phyloP scores from a whole-genome alignment of 1,140 invertebrate genomes.

The Drosophila oshimai region DNA sequence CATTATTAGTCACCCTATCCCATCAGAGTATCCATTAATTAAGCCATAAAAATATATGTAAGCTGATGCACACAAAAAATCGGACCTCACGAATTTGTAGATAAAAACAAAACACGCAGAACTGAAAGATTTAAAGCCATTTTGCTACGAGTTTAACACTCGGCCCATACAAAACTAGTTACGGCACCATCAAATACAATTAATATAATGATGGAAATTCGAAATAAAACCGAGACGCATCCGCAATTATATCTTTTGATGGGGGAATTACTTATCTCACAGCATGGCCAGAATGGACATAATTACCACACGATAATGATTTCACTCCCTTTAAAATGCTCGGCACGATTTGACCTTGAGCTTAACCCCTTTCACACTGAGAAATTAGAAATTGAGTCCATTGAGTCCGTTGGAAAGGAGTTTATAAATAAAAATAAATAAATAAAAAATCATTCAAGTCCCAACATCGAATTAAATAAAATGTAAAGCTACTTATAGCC shows the following conservation, averaged over 20 bases:
- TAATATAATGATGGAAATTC: slow-evolving; percentile 17
- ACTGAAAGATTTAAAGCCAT: not conserved
- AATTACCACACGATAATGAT: slow-evolving; percentile 12
- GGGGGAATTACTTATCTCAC: slow-evolving; percentile 18
- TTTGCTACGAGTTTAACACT: not conserved
- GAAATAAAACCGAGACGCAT: slow-evolving; percentile 7
- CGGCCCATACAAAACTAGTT: slow-evolving; percentile 7
- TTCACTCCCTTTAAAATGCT: not conserved
- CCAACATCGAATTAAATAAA: not conserved
- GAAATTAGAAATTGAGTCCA: not conserved
- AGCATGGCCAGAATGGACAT: slow-evolving; percentile 18
- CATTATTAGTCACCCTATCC: slow-evolving; percentile 11
- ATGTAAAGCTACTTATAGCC: not conserved
- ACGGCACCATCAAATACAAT: slow-evolving; percentile 4
- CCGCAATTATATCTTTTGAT: slow-evolving; percentile 12
- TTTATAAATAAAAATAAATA: too few species aligned
- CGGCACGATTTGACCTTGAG: slow-evolving; percentile 3
- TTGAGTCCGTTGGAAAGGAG: too few species aligned
- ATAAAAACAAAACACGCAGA: slow-evolving; percentile 1
- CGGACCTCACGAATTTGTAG: not conserved
- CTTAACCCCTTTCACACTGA: slow-evolving; percentile 3
- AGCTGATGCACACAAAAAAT: not conserved
- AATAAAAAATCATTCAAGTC: not conserved
- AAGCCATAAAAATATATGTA: slow-evolving; percentile 7
- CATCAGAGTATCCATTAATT: slow-evolving; percentile 7